These are phyloP conservation scores for Rhinatrema bivittatum DNA, from an alignment of 2,797 vertebrate species.

Conservation along the genomic window DNA sequence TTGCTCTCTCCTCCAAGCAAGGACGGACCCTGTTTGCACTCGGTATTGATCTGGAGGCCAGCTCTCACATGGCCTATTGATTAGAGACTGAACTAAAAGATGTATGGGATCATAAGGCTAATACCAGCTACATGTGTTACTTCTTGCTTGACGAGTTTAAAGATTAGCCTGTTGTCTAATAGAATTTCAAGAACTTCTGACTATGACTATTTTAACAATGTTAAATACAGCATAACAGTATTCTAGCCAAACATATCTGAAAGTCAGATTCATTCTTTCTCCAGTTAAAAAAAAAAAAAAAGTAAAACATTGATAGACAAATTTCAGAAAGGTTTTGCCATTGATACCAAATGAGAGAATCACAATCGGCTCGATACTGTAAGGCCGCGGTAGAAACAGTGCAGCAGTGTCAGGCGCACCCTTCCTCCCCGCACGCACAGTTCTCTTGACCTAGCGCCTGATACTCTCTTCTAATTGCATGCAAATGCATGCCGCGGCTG, in stretches of 20 bases:
- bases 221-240: constrained; percentile 8
- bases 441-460: no score
- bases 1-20: constrained; percentile 5
- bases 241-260: constrained; percentile 8
- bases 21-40: constrained; percentile 9
- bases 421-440: no score
- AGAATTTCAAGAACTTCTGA: constrained; percentile 11
- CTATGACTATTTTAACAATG: not conserved
- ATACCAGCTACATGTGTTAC: constrained; percentile 11
- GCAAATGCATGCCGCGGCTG: no score
- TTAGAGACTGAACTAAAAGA: constrained; percentile 15
- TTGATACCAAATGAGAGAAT: no score
- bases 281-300: not conserved
- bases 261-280: not conserved
- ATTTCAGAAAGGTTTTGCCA: no score
- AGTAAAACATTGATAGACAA: no score
- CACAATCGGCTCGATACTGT: no score
- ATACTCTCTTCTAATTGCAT: no score
- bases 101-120: constrained; percentile 1
- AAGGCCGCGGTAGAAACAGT: no score
- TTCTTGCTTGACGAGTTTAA: constrained; percentile 19
- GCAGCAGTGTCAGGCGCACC: no score
- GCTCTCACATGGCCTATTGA: constrained; percentile 7
- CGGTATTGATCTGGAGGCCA: constrained; percentile 10
- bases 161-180: constrained; percentile 10